Conservation (phyloP, 2,888 invertebrate species). For the Trichacis sp. region DNA sequence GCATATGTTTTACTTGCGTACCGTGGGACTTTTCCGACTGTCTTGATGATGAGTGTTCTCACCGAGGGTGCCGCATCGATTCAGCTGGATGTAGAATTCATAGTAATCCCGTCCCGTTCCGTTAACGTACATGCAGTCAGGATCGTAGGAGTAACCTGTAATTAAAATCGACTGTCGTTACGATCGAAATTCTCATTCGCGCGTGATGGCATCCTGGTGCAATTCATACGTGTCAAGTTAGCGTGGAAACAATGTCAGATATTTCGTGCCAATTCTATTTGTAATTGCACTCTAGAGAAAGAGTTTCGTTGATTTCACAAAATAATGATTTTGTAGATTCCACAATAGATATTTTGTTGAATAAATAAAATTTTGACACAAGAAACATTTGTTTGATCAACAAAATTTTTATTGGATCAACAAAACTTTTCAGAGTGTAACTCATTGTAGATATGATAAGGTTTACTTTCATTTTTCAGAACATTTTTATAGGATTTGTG, state of each 20-base stretch:
- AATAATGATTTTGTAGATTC: too few species aligned
- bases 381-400: too few species aligned
- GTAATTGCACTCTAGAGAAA: too few species aligned
- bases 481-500: too few species aligned
- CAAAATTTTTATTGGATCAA: too few species aligned
- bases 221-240: background rate
- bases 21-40: slow-evolving; percentile 86
- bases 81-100: slow-evolving; percentile 93
- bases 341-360: too few species aligned
- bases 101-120: slow-evolving; percentile 92
- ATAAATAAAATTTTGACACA: too few species aligned
- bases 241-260: background rate
- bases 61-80: slow-evolving; percentile 91
- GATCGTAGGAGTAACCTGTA: slow-evolving; percentile 91
- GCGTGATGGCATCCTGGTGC: slow-evolving; percentile 16
- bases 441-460: too few species aligned
- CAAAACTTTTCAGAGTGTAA: too few species aligned
- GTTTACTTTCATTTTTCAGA: too few species aligned
- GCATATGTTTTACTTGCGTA: slow-evolving; percentile 68
- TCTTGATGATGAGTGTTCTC: slow-evolving; percentile 89
- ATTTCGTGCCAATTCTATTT: background rate
- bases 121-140: slow-evolving; percentile 95
- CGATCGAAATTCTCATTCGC: slow-evolving; percentile 21
- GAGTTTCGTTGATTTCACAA: too few species aligned
- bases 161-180: slow-evolving; percentile 54